phyloP scores from a whole-genome alignment of 2,797 vertebrate species.

The Ficedula albicollis region DNA sequence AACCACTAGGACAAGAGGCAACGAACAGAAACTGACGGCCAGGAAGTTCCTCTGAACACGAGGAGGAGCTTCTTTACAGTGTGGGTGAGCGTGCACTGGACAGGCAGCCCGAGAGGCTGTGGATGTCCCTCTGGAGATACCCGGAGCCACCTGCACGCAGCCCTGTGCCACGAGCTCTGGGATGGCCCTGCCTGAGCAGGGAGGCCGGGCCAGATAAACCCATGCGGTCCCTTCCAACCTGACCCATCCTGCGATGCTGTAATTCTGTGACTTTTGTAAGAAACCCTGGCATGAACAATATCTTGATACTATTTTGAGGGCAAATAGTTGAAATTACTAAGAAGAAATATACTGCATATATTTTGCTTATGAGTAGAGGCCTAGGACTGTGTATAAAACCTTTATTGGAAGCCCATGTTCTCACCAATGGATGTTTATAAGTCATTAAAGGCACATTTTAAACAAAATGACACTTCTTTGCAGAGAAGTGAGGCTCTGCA shows the following conservation, averaged over 20 bases:
- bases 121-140: background rate
- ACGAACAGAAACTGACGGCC: background rate
- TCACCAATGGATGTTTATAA: background rate
- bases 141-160: background rate
- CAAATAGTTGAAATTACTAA: background rate
- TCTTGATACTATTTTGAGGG: background rate
- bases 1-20: background rate
- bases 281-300: background rate
- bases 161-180: background rate
- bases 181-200: background rate
- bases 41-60: background rate
- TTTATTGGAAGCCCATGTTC: background rate
- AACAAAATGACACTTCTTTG: background rate
- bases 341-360: background rate
- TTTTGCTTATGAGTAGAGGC: background rate
- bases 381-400: background rate
- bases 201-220: rapidly evolving
- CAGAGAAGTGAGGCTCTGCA: background rate
- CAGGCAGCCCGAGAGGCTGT: background rate
- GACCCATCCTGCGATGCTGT: background rate
- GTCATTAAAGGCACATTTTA: background rate
- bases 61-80: background rate
- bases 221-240: background rate
- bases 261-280: background rate
- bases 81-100: rapidly evolving